phyloP scores from a whole-genome alignment of 2,888 invertebrate genomes.

The Caenorhabditis macrosperma region DNA sequence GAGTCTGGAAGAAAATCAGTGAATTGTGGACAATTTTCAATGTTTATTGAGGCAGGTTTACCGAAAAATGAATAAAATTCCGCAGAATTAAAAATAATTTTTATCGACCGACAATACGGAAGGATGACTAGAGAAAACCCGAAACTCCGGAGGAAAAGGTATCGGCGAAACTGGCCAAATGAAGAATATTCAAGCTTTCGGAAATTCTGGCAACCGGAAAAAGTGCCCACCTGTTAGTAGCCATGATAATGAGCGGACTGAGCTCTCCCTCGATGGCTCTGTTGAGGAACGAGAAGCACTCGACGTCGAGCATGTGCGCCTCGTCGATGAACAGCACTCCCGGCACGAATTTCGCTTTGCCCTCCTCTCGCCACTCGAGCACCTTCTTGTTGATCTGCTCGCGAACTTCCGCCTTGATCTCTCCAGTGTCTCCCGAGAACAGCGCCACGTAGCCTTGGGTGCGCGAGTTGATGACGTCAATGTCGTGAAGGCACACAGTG shows the following conservation, averaged over 20 bases:
- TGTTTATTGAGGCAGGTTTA: too few relatives aligned
- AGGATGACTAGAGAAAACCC: too few relatives aligned
- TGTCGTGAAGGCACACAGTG: conserved; percentile 98
- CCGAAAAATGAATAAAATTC: too few relatives aligned
- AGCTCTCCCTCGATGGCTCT: conserved; percentile 95
- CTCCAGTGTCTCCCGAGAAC: conserved; percentile 99
- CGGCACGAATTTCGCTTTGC: conserved; percentile 98
- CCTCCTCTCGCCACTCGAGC: conserved; percentile 98
- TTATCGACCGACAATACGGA: too few relatives aligned
- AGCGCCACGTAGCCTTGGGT: conserved; percentile 94
- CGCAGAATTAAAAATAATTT: too few relatives aligned
- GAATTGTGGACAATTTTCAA: not conserved
- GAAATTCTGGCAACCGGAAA: not conserved
- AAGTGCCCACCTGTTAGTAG: conserved; percentile 92
- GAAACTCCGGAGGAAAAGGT: too few relatives aligned
- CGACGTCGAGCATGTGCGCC: conserved; percentile 97
- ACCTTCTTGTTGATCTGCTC: conserved; percentile 98
- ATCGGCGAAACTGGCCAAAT: too few relatives aligned
- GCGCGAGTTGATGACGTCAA: conserved; percentile 98
- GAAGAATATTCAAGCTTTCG: too few relatives aligned
- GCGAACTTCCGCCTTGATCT: conserved; percentile 94
- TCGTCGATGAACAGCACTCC: conserved; percentile 84
- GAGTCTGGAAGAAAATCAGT: conserved; percentile 48
- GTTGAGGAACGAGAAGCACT: conserved; percentile 98
- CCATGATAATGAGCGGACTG: conserved; percentile 98